Evolutionary conservation across 2,797 vertebrate genomes (phyloP).

Genomic region (Lithobates sylvaticus): DNA sequence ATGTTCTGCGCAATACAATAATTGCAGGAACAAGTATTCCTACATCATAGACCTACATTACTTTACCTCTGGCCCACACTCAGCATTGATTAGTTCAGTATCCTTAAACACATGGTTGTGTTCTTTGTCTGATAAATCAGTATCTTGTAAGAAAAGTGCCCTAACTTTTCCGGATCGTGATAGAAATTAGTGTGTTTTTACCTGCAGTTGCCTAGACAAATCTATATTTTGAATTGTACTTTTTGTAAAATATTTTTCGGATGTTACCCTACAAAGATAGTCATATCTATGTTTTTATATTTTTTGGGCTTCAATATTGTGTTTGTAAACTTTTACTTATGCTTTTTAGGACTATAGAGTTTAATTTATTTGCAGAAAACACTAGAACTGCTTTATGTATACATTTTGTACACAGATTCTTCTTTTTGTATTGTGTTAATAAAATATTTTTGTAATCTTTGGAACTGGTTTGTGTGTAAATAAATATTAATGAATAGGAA

Average conservation of each 20-base stretch:
- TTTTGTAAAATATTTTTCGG: neutral
- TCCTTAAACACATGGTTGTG: neutral
- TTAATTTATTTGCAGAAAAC: slow-evolving; percentile 60
- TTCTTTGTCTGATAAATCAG: neutral
- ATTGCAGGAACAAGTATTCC: no score
- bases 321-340: neutral
- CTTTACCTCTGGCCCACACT: no score
- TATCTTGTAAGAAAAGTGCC: neutral
- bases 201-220: neutral
- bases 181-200: neutral
- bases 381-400: slow-evolving; percentile 50
- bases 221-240: neutral
- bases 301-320: neutral
- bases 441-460: slow-evolving; percentile 62
- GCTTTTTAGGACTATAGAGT: slow-evolving; percentile 36
- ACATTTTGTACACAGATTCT: slow-evolving; percentile 53
- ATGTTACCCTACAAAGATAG: neutral
- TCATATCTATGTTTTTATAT: slow-evolving; percentile 16
- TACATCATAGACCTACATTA: no score
- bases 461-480: neutral
- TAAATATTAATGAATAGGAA: neutral
- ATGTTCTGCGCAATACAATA: no score
- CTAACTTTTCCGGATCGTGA: neutral
- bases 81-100: neutral
- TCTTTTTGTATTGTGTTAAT: slow-evolving; percentile 49